Percentiles rank a stretch among this genome's conserved stretches.
Conservation (phyloP, 53 echinoderm and acorn worm genomes). For the Paracentrotus lividus region DNA sequence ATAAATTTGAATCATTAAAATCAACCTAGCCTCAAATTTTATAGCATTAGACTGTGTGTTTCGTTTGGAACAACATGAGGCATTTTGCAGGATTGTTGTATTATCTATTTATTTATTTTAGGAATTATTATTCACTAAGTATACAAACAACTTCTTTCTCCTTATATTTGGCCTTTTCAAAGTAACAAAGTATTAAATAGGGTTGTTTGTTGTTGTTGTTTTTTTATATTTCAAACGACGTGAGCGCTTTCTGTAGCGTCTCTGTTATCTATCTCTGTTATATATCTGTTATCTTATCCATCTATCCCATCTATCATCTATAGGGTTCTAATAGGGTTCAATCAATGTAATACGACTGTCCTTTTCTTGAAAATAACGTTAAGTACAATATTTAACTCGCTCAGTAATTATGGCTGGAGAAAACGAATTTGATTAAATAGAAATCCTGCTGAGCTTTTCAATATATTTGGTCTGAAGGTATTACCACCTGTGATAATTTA, state of each 20-base stretch:
- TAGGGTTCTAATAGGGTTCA: not conserved
- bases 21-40: too few relatives aligned
- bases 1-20: too few relatives aligned
- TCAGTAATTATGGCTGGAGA: not conserved
- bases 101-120: too few relatives aligned
- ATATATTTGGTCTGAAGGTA: not conserved
- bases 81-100: not conserved
- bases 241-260: too few relatives aligned
- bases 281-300: too few relatives aligned
- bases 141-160: slow-evolving; percentile 4
- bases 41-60: too few relatives aligned
- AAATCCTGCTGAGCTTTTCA: not conserved
- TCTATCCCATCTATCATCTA: not conserved
- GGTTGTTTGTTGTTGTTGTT: too few relatives aligned
- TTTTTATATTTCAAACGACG: too few relatives aligned
- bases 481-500: not conserved
- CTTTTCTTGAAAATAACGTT: not conserved
- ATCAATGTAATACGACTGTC: not conserved
- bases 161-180: not conserved
- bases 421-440: slow-evolving; percentile 2
- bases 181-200: slow-evolving; percentile 3
- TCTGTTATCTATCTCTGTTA: too few relatives aligned
- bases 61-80: too few relatives aligned
- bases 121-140: too few relatives aligned
- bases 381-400: slow-evolving; percentile 3